Evolutionary conservation across 2,888 invertebrate genomes (phyloP), one percentile per base, ranked within the genome.

Genomic region (Plagodis dolabraria): DNA sequence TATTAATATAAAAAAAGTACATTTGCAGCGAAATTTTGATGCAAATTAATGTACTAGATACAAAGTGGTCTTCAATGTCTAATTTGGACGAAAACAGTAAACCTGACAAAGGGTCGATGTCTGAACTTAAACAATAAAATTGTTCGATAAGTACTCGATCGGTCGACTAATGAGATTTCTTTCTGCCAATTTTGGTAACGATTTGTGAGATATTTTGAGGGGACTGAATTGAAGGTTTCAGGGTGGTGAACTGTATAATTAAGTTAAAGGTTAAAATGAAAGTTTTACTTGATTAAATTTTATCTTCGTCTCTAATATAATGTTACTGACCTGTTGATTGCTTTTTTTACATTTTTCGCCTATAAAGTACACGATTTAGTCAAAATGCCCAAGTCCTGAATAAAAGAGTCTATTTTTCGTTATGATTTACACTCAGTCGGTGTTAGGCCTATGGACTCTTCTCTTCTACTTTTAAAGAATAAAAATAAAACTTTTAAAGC

Each of bases 131-230:
- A 53, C 69, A 68, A 68, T 72, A 69, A 74, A 71, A 63, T 68
- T 54, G 64, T 57, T 67, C 67, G 69, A 70, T 72, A 76, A 72
- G 68, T 59, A 50, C 65, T 67, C 57, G 69, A 72, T 71, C 65
- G 68, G 67, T 53, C 45, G 57, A 50, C 64, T 60, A 70, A 70
- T 69, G 55, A 67, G 67, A 50, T 72, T 74, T 70, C 68, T 75
- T 72, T 69, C 63, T 70, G 65, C 60, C 61, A 62, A 68, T 65
- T 74, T 67, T 64, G 63, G 40, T 35, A 33, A 53, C 45, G 54
- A 50, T 47, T 53, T 53, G 47, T 43, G n/a, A 53, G 45, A 53
- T 40, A 45, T 53, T 10, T 58, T 53, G 36, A 59, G 43, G 53
- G 22, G 22, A 22, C 22, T 38, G 46, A 44, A 40, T 47, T 54